A percentile compares a stretch with the other conserved stretches of the same genome.
Evolutionary conservation across 2,888 invertebrate species (phyloP).

Genomic region (Drosophila silvestris): DNA sequence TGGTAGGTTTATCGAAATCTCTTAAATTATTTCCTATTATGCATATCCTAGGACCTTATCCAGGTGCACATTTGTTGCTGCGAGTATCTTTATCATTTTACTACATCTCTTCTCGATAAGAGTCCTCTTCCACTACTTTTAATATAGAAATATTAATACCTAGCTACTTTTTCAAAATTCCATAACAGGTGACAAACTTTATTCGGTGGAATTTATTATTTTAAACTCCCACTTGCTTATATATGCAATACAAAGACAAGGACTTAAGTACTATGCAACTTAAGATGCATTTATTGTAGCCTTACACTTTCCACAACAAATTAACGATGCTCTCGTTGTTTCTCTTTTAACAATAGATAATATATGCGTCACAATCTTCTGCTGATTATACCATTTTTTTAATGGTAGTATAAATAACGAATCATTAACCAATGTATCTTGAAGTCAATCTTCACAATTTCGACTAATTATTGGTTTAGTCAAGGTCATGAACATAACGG

Average conservation of each 20-base stretch:
- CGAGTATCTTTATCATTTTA: neutral
- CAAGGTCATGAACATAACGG: conserved; percentile 1
- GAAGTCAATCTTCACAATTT: neutral
- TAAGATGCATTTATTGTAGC: neutral
- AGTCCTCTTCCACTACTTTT: neutral
- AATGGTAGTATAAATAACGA: neutral
- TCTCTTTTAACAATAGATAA: neutral
- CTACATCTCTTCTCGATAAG: neutral
- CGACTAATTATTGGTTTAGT: neutral
- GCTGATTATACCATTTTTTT: neutral
- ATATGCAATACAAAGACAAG: neutral
- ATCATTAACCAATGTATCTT: neutral
- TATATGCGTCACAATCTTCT: neutral
- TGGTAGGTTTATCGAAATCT: neutral
- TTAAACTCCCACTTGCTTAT: no score
- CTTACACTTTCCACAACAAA: neutral
- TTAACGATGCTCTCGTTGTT: neutral
- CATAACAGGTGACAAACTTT: neutral
- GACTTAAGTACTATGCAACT: neutral
- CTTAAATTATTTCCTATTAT: neutral
- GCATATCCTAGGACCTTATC: neutral
- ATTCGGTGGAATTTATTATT: no score
- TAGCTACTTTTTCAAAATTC: no score
- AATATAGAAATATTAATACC: neutral
- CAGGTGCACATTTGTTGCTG: neutral